Percentiles rank a stretch among this genome's conserved stretches.
Conservation (phyloP, 2,797 vertebrate genomes). For the Channa striata region DNA sequence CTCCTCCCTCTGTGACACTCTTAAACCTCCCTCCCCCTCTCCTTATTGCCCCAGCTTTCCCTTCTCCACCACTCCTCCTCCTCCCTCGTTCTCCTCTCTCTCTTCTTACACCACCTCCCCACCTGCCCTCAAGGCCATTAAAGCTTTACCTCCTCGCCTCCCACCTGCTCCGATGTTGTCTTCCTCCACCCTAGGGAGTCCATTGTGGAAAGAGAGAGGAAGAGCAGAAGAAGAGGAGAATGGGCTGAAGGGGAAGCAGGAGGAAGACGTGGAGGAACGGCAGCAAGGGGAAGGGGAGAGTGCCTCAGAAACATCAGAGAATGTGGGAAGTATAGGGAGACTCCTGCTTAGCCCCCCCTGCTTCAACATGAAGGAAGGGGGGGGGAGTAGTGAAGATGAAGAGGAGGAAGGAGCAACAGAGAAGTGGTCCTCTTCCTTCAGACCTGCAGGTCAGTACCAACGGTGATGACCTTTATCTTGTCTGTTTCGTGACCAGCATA, state of each 20-base stretch:
- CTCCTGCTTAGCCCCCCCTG: conserved; percentile 64
- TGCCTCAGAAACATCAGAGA: conserved; percentile 73
- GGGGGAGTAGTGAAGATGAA: conserved; percentile 72
- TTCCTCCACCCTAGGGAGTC: conserved; percentile 26
- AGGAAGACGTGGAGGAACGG: conserved; percentile 50
- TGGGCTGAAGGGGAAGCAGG: conserved; percentile 26
- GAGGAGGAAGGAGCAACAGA: conserved; percentile 78
- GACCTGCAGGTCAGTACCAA: conserved; percentile 77
- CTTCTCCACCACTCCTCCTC: conserved; percentile 20
- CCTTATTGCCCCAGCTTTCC: conserved; percentile 6
- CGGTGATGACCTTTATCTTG: background rate
- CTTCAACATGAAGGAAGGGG: conserved; percentile 45
- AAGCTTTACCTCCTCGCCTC: background rate
- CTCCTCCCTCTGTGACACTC: conserved; percentile 32
- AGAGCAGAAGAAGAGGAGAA: conserved; percentile 18
- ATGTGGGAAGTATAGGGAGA: conserved; percentile 1
- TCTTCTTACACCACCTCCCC: conserved; percentile 16
- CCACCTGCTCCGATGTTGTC: background rate
- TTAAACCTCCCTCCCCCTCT: conserved; percentile 28
- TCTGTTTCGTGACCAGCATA: too few relatives aligned
- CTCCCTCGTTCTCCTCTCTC: conserved; percentile 5
- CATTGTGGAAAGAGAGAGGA: conserved; percentile 52
- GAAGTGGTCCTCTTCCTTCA: conserved; percentile 69
- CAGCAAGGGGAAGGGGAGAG: conserved; percentile 80
- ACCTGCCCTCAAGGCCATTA: conserved; percentile 10